These are phyloP conservation scores for Eupithecia inturbata DNA, from an alignment of 2,888 invertebrate species.

Conservation along the genomic window DNA sequence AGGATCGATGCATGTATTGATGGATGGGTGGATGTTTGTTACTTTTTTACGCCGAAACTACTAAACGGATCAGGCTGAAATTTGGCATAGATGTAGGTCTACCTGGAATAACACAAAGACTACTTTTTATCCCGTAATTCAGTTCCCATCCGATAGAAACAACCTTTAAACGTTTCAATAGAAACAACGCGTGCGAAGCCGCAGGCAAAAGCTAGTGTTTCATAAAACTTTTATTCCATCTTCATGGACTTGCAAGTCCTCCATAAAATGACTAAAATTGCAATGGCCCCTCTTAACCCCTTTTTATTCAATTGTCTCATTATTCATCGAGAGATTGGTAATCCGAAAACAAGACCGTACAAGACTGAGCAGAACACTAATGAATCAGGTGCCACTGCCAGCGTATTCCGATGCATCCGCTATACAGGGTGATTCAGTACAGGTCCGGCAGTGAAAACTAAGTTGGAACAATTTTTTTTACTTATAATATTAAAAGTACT, in stretches of 20 bases:
- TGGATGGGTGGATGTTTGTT: no score
- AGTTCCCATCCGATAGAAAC: no score
- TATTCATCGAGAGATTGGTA: constrained; percentile 39
- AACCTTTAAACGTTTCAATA: no score
- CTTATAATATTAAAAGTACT: neutral
- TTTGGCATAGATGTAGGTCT: no score
- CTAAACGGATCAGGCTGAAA: no score
- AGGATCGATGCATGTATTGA: no score
- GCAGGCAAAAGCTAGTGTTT: neutral
- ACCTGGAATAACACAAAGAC: no score
- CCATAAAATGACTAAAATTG: constrained; percentile 2
- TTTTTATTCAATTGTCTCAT: constrained; percentile 40
- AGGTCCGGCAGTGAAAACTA: neutral
- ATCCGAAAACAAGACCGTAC: constrained; percentile 35
- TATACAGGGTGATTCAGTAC: constrained; percentile 9
- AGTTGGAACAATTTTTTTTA: neutral
- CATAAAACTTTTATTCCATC: neutral
- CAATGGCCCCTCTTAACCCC: constrained; percentile 25
- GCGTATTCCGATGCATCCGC: constrained; percentile 19
- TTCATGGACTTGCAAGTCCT: neutral
- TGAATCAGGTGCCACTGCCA: constrained; percentile 41
- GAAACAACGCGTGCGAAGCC: no score
- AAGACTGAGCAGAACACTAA: constrained; percentile 40
- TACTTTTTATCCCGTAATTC: no score
- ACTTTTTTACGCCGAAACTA: no score